phyloP scores from a whole-genome alignment of 1,140 invertebrate species.

The Drosophila melanogaster region DNA sequence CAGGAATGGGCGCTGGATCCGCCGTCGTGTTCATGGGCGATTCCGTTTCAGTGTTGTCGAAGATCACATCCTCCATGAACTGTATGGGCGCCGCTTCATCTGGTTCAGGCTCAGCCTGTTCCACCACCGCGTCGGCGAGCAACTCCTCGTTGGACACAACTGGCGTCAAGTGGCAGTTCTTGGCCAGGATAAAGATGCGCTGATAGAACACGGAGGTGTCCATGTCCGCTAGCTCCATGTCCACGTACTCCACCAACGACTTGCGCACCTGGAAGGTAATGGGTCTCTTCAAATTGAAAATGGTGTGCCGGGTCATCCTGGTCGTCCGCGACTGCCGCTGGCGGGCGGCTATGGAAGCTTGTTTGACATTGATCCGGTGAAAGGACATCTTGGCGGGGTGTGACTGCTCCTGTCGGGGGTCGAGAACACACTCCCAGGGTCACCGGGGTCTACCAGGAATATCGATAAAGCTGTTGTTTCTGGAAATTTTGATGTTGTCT shows the following conservation, averaged over 20 bases:
- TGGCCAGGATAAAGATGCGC: slow-evolving; percentile 73
- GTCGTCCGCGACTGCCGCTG: background rate
- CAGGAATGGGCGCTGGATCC: background rate
- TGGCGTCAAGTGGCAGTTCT: slow-evolving; percentile 45
- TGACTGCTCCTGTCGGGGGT: background rate
- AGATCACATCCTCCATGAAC: background rate
- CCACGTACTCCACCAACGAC: slow-evolving; percentile 66
- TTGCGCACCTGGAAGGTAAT: slow-evolving; percentile 57
- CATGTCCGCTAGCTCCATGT: slow-evolving; percentile 52
- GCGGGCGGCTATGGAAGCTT: slow-evolving; percentile 11
- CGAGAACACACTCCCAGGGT: background rate
- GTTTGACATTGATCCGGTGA: background rate
- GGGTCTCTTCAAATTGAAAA: slow-evolving; percentile 47
- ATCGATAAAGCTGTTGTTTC: slow-evolving; percentile 47
- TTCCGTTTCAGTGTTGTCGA: background rate
- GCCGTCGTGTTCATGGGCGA: background rate
- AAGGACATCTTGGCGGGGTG: slow-evolving; percentile 3
- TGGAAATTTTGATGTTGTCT: slow-evolving; percentile 42
- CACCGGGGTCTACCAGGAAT: background rate
- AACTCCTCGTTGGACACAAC: background rate
- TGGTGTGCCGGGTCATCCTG: slow-evolving; percentile 19
- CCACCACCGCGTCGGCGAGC: background rate
- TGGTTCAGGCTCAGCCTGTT: background rate
- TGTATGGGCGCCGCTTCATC: background rate
- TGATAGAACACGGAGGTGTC: slow-evolving; percentile 72